Conservation (phyloP, 2,797 vertebrate species). For the Microchirus variegatus region DNA sequence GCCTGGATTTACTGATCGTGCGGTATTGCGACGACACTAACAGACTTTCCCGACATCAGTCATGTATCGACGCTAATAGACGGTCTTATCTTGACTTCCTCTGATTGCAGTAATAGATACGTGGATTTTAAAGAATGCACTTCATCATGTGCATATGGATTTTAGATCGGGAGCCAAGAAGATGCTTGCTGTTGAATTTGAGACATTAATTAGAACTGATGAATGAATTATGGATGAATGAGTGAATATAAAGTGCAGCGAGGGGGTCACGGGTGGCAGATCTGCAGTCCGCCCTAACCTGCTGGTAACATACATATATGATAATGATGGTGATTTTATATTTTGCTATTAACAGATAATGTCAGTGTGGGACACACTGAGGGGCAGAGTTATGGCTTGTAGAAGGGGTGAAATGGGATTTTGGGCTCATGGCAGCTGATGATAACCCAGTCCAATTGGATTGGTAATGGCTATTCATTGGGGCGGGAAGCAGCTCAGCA, state of each 20-base stretch:
- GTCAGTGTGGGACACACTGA: slow-evolving; percentile 75
- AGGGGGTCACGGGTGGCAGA: not conserved
- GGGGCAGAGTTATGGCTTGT: slow-evolving; percentile 83
- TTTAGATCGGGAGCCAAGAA: too few relatives aligned
- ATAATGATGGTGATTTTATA: slow-evolving; percentile 24
- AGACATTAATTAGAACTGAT: slow-evolving; percentile 1
- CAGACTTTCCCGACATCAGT: not conserved
- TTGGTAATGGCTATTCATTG: slow-evolving; percentile 86
- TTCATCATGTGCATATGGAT: too few relatives aligned
- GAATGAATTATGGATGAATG: slow-evolving; percentile 5
- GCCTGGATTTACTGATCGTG: not conserved
- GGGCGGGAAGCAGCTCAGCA: slow-evolving; percentile 60
- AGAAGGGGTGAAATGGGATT: slow-evolving; percentile 88
- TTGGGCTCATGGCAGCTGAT: slow-evolving; percentile 84
- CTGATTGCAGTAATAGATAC: too few relatives aligned
- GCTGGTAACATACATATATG: slow-evolving; percentile 5
- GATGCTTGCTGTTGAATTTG: too few relatives aligned
- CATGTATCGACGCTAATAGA: too few relatives aligned
- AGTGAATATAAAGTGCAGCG: not conserved
- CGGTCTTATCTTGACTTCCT: not conserved
- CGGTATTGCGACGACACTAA: not conserved
- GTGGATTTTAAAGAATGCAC: too few relatives aligned
- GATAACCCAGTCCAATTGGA: slow-evolving; percentile 85
- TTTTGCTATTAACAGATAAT: slow-evolving; percentile 32
- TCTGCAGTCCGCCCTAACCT: slow-evolving; percentile 4